Percentiles rank a stretch among this genome's conserved stretches.
Conservation (phyloP, 2,888 invertebrate species). For the Thereva nobilitata region DNA sequence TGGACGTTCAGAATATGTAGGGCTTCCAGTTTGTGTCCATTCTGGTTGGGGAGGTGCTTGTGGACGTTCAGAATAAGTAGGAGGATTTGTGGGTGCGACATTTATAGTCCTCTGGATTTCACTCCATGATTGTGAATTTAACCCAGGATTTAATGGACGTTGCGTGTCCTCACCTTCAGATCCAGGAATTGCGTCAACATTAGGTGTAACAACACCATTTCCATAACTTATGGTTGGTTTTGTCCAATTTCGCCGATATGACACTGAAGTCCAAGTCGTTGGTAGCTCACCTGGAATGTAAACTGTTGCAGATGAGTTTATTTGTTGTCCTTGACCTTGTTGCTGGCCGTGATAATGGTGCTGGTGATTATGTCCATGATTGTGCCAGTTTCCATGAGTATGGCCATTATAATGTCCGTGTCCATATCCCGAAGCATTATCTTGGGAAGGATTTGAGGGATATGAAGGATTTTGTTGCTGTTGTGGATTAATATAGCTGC, state of each 20-base stretch:
- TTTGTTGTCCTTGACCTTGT: neutral
- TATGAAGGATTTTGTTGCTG: neutral
- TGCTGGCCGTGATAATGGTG: neutral
- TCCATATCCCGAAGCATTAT: neutral
- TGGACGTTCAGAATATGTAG: neutral
- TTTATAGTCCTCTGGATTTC: neutral
- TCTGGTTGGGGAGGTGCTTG: neutral
- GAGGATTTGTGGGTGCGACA: neutral
- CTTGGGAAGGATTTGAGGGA: too few species aligned
- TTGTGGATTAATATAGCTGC: too few species aligned
- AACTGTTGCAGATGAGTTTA: too few species aligned
- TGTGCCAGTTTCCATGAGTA: neutral
- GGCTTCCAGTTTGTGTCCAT: neutral
- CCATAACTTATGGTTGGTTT: too few species aligned
- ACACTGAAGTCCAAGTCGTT: too few species aligned
- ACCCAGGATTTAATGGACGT: neutral
- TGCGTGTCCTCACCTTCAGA: slow-evolving; percentile 4
- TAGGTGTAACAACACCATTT: too few species aligned
- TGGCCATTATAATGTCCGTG: neutral
- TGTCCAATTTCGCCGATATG: too few species aligned
- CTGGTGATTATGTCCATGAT: neutral
- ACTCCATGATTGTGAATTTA: too few species aligned
- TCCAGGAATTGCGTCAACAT: too few species aligned
- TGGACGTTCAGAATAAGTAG: neutral
- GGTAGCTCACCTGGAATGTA: too few species aligned